A percentile compares a stretch with the other conserved stretches of the same genome.
Evolutionary conservation across 2,888 invertebrate species (phyloP).

Genomic region (Phortica okadai): DNA sequence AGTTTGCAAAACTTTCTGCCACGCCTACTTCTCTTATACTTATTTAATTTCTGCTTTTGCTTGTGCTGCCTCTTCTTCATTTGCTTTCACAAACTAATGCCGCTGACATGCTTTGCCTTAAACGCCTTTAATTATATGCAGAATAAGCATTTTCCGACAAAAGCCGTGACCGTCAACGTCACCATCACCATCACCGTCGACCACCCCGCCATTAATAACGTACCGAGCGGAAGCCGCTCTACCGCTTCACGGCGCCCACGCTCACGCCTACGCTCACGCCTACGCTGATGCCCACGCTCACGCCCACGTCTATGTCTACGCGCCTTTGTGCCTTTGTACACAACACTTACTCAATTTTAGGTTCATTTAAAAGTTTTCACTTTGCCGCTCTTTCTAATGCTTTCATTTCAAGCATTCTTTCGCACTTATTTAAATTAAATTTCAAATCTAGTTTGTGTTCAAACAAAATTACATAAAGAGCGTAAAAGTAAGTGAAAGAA

Average conservation of each 20-base stretch:
- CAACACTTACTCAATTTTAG: conserved; percentile 67
- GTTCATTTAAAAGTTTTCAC: conserved; percentile 64
- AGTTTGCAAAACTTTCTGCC: conserved; percentile 59
- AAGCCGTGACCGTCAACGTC: not conserved
- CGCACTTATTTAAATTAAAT: conserved; percentile 67
- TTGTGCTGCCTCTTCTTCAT: not conserved
- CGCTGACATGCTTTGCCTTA: not conserved
- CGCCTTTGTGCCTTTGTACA: conserved; percentile 50
- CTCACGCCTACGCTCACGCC: too few relatives aligned
- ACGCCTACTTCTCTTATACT: not conserved
- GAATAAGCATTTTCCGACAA: not conserved
- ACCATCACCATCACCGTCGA: not conserved
- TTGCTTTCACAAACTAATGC: not conserved
- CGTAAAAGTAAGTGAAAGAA: not conserved
- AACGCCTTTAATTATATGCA: not conserved
- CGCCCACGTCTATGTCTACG: conserved; percentile 39
- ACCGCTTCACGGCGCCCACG: too few relatives aligned
- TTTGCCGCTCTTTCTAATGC: conserved; percentile 25
- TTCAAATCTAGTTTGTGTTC: conserved; percentile 70
- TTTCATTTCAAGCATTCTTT: not conserved
- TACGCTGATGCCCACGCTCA: conserved; percentile 16
- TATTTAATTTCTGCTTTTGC: not conserved
- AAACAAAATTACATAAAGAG: conserved; percentile 42
- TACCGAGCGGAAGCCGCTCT: too few relatives aligned
- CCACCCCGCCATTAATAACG: too few relatives aligned